phyloP scores from a whole-genome alignment of 1,140 invertebrate species.

The Drosophila arawakana region DNA sequence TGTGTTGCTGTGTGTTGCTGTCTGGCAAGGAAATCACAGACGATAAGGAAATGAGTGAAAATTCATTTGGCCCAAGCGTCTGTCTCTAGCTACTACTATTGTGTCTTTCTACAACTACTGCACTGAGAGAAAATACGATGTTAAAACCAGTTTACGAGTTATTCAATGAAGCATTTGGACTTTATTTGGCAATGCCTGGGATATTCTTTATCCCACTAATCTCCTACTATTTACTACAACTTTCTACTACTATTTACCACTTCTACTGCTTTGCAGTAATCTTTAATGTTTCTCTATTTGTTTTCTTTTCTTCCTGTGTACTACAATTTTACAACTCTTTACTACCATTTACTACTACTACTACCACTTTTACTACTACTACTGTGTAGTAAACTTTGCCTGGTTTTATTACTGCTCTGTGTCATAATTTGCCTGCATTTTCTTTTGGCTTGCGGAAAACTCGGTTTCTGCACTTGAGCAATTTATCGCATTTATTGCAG shows the following conservation, averaged over 20 bases:
- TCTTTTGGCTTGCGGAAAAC: conserved; percentile 18
- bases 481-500: conserved; percentile 70
- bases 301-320: neutral
- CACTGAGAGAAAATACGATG: neutral
- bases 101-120: conserved; percentile 10
- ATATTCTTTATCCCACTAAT: neutral
- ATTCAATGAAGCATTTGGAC: too few relatives aligned
- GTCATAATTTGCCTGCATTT: conserved; percentile 76
- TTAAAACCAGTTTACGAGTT: too few relatives aligned
- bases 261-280: too few relatives aligned
- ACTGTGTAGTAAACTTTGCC: conserved; percentile 8
- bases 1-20: conserved; percentile 48
- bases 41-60: conserved; percentile 83
- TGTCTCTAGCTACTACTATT: conserved; percentile 1
- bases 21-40: conserved; percentile 82
- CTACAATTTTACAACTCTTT: conserved; percentile 11
- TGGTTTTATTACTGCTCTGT: conserved; percentile 4
- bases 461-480: conserved; percentile 63
- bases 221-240: conserved; percentile 2
- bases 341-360: conserved; percentile 6
- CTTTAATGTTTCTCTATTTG: too few relatives aligned
- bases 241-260: neutral
- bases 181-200: too few relatives aligned
- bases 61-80: conserved; percentile 63
- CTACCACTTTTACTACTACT: conserved; percentile 2